Conservation (phyloP, 1,140 invertebrate genomes). For the Temnothorax curvispinosus region DNA sequence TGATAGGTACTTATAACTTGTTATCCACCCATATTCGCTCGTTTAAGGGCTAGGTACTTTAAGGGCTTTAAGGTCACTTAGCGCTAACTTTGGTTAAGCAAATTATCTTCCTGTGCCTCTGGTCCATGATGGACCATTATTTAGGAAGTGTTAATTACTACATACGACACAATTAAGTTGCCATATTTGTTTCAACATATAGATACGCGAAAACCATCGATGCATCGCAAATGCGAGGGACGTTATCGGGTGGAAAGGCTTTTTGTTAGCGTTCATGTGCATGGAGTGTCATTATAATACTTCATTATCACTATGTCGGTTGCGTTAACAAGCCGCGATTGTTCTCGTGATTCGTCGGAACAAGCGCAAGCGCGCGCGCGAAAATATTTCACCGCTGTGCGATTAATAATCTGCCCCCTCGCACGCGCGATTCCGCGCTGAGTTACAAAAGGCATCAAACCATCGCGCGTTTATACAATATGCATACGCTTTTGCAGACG, state of each 20-base stretch:
- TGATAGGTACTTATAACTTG: slow-evolving; percentile 50
- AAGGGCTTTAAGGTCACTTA: slow-evolving; percentile 39
- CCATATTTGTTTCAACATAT: not conserved
- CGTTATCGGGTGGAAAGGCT: not conserved
- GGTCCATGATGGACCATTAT: slow-evolving; percentile 1
- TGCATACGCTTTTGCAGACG: slow-evolving; percentile 51
- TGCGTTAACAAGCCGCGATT: slow-evolving; percentile 60
- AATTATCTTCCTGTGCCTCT: slow-evolving; percentile 29
- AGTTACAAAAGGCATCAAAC: slow-evolving; percentile 56
- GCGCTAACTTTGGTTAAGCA: slow-evolving; percentile 16
- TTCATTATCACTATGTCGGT: slow-evolving; percentile 51
- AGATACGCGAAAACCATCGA: not conserved
- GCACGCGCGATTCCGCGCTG: slow-evolving; percentile 21
- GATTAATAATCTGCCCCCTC: slow-evolving; percentile 31
- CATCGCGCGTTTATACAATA: slow-evolving; percentile 54
- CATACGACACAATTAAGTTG: slow-evolving; percentile 3
- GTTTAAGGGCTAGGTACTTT: slow-evolving; percentile 22
- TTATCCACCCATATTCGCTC: slow-evolving; percentile 22
- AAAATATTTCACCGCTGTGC: slow-evolving; percentile 23
- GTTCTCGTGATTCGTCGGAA: slow-evolving; percentile 47
- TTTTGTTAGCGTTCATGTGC: slow-evolving; percentile 11
- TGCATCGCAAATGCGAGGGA: slow-evolving; percentile 33
- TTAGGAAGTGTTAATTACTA: slow-evolving; percentile 29
- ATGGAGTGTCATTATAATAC: slow-evolving; percentile 57
- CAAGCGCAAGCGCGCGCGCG: not conserved